Evolutionary conservation across 1,140 invertebrate species (phyloP).

Genomic region (Ostrea denselamellosa): DNA sequence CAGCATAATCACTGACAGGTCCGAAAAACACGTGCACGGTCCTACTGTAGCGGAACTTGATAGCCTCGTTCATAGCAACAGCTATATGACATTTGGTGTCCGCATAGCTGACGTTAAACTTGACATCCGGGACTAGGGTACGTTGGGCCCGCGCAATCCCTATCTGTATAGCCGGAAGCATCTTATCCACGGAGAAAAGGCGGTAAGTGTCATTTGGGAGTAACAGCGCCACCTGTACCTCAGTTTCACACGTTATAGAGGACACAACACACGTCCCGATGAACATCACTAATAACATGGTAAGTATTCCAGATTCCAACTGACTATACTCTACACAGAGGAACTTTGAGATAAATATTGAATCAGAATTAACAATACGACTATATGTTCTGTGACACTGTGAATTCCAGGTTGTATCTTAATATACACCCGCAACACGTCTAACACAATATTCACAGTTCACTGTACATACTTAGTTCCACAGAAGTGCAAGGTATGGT

Average conservation of each 20-base stretch:
- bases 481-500: neutral
- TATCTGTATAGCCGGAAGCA: slow-evolving; percentile 87
- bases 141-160: slow-evolving; percentile 82
- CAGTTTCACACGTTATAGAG: neutral
- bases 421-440: neutral
- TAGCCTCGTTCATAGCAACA: slow-evolving; percentile 66
- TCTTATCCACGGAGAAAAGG: slow-evolving; percentile 83
- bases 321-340: neutral
- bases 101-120: slow-evolving; percentile 57
- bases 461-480: neutral
- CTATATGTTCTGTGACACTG: neutral
- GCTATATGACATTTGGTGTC: slow-evolving; percentile 64
- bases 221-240: slow-evolving; percentile 83
- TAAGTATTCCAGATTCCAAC: neutral
- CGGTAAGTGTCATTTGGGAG: slow-evolving; percentile 80
- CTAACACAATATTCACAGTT: neutral
- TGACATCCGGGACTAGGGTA: slow-evolving; percentile 75
- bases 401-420: neutral
- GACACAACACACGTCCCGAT: neutral
- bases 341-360: neutral
- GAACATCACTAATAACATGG: neutral
- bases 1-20: slow-evolving; percentile 93
- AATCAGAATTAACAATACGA: neutral
- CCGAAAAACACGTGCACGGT: slow-evolving; percentile 90
- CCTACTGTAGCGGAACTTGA: slow-evolving; percentile 58